Evolutionary conservation across 2,113 vertebrate genomes (phyloP).

Genomic region (Lagopus leucura): DNA sequence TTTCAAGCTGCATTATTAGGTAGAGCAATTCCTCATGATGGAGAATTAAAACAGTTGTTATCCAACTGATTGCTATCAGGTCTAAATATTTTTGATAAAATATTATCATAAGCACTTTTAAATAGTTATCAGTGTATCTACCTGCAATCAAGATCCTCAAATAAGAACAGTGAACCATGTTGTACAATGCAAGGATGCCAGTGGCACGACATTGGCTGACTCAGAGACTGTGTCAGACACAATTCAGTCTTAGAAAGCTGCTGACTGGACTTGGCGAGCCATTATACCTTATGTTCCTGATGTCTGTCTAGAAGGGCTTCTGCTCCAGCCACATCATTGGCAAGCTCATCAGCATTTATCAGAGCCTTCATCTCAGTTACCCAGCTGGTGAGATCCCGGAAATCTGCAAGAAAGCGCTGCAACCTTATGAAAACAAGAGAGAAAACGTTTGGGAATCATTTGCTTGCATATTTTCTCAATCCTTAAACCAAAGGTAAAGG

Average conservation of each 20-base stretch:
- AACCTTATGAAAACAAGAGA: slow-evolving; percentile 77
- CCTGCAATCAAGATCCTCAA: background rate
- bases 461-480: background rate
- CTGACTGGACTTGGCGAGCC: background rate
- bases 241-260: background rate
- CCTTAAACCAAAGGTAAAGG: background rate
- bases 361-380: slow-evolving; percentile 99
- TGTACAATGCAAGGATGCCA: background rate
- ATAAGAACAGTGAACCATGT: background rate
- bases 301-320: slow-evolving; percentile 96
- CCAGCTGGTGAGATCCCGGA: slow-evolving; percentile 98
- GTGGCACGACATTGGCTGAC: background rate
- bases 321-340: slow-evolving; percentile 96
- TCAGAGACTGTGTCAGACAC: background rate
- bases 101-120: background rate
- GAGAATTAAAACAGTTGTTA: background rate
- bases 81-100: background rate
- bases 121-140: background rate
- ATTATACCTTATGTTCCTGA: slow-evolving; percentile 93
- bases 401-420: slow-evolving; percentile 96
- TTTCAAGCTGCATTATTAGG: background rate
- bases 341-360: slow-evolving; percentile 97
- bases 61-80: background rate
- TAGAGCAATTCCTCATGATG: background rate
- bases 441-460: background rate